These are phyloP conservation scores for Thyatira batis DNA, from an alignment of 2,888 invertebrate species.

Conservation along the genomic window DNA sequence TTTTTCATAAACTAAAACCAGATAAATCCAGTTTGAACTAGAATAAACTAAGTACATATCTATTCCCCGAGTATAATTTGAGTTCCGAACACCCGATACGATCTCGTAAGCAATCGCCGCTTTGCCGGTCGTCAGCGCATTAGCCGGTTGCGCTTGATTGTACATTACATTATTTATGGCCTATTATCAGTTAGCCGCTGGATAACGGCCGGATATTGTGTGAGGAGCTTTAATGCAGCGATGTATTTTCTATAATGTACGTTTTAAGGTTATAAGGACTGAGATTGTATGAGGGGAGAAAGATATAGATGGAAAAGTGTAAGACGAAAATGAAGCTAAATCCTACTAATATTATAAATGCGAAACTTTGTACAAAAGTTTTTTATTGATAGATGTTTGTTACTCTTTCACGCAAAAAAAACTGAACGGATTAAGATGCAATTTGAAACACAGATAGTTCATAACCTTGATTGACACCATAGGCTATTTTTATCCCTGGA, in stretches of 20 bases:
- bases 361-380: no score
- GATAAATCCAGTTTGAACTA: background rate
- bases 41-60: background rate
- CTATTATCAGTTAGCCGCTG: slow-evolving; percentile 28
- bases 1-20: background rate
- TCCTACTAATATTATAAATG: no score
- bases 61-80: background rate
- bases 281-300: no score
- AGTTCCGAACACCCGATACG: slow-evolving; percentile 21
- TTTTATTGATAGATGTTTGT: no score
- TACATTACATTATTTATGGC: slow-evolving; percentile 31
- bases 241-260: background rate
- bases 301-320: no score
- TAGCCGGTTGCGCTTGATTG: slow-evolving; percentile 17
- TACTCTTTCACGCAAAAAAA: no score
- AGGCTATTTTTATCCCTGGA: no score
- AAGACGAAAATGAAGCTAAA: no score
- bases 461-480: no score
- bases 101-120: slow-evolving; percentile 30
- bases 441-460: no score
- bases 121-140: slow-evolving; percentile 11
- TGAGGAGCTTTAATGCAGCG: background rate
- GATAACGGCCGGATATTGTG: background rate
- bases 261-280: slow-evolving; percentile 10
- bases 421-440: no score